These are phyloP conservation scores for Drepana falcataria DNA, from an alignment of 2,888 invertebrate species.

Conservation along the genomic window DNA sequence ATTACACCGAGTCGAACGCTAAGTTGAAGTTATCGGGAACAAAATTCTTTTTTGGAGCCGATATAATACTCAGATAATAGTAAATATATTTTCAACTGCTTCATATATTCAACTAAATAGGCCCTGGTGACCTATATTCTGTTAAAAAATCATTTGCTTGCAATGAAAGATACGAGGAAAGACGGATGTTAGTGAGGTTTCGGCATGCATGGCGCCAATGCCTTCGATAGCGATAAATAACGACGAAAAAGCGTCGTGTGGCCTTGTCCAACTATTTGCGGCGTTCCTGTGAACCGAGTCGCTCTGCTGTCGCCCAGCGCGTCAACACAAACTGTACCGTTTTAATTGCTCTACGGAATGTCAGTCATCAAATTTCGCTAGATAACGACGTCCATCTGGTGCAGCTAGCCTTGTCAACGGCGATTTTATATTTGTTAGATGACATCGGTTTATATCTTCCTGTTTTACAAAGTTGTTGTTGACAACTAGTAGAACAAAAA, in stretches of 20 bases:
- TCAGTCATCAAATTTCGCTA: slow-evolving; percentile 54
- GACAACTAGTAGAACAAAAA: too few species aligned
- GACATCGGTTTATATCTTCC: slow-evolving; percentile 20
- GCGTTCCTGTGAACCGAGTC: slow-evolving; percentile 37
- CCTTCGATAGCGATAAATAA: slow-evolving; percentile 50
- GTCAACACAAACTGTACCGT: slow-evolving; percentile 18
- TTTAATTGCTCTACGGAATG: slow-evolving; percentile 61
- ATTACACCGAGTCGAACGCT: too few species aligned
- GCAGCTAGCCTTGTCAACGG: slow-evolving; percentile 25
- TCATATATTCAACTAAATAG: too few species aligned
- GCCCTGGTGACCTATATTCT: neutral
- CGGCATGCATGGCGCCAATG: slow-evolving; percentile 27
- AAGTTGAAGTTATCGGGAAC: too few species aligned
- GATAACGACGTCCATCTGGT: slow-evolving; percentile 36
- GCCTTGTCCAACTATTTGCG: slow-evolving; percentile 70
- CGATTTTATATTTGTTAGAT: slow-evolving; percentile 18
- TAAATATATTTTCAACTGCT: too few species aligned
- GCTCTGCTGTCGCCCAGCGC: slow-evolving; percentile 26
- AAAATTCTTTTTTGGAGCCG: too few species aligned
- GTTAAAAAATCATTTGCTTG: neutral
- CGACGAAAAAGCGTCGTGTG: slow-evolving; percentile 44
- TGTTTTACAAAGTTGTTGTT: slow-evolving; percentile 4
- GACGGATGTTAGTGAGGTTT: slow-evolving; percentile 2
- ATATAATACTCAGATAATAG: too few species aligned
- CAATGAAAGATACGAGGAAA: neutral